A percentile compares a stretch with the other conserved stretches of the same genome.
phyloP scores from a whole-genome alignment of 2,888 invertebrate species.

The Platerodrilus igneus region DNA sequence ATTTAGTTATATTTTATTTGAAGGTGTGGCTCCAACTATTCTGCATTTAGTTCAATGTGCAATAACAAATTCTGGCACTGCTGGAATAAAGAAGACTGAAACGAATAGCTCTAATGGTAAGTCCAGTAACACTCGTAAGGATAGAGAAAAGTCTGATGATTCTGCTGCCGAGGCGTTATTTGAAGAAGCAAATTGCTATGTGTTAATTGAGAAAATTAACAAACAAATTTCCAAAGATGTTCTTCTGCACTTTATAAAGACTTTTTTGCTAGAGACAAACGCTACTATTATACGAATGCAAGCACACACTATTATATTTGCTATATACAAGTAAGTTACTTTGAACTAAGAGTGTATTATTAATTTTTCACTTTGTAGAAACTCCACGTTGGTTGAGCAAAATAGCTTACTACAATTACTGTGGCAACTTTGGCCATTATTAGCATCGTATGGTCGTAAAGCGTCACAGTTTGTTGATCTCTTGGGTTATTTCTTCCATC shows the following conservation, averaged over 20 bases:
- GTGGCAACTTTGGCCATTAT: conserved; percentile 88
- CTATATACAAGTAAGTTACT: conserved; percentile 69
- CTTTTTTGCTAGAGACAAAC: conserved; percentile 90
- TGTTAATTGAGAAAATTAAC: conserved; percentile 66
- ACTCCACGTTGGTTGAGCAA: conserved; percentile 73
- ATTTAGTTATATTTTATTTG: conserved; percentile 4
- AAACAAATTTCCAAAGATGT: conserved; percentile 61
- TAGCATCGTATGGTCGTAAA: conserved; percentile 87
- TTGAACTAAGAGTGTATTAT: not conserved
- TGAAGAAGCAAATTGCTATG: conserved; percentile 63
- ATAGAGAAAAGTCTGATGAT: conserved; percentile 64
- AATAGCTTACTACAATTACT: conserved; percentile 74
- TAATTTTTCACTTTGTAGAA: conserved; percentile 47
- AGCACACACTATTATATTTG: conserved; percentile 80
- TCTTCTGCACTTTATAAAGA: conserved; percentile 73
- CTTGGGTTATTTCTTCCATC: conserved; percentile 89
- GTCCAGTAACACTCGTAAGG: conserved; percentile 46
- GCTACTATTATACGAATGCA: conserved; percentile 92
- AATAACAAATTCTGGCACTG: conserved; percentile 51
- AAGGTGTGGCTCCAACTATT: conserved; percentile 80
- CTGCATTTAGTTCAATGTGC: conserved; percentile 87
- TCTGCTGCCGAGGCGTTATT: conserved; percentile 61
- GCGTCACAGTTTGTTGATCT: conserved; percentile 96
- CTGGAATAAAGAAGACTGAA: conserved; percentile 28
- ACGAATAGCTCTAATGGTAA: conserved; percentile 28